These are phyloP conservation scores for Nerophis ophidion DNA, from an alignment of 2,113 vertebrate species.

Conservation along the genomic window DNA sequence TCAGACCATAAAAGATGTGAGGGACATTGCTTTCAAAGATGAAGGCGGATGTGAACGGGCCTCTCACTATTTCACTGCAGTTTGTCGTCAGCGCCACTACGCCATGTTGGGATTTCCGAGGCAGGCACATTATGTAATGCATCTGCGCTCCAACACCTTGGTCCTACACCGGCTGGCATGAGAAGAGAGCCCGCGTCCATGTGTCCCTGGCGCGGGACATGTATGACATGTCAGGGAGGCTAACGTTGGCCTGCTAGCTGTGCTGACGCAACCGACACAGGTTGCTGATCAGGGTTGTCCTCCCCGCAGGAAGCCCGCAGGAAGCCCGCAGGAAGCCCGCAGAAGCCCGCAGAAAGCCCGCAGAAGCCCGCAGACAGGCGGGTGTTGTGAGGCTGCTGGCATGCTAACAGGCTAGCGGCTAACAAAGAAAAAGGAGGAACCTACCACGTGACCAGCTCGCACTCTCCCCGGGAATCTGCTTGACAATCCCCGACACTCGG, in stretches of 20 bases:
- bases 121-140: conserved; percentile 72
- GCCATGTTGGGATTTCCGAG: conserved; percentile 70
- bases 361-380: no score
- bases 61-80: conserved; percentile 67
- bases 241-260: conserved; percentile 1
- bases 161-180: not conserved
- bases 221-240: not conserved
- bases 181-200: not conserved
- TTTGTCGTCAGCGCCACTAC: conserved; percentile 63
- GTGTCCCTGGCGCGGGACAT: not conserved
- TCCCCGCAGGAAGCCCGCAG: no score
- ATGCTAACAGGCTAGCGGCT: conserved; percentile 54
- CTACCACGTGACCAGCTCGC: conserved; percentile 93
- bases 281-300: no score
- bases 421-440: conserved; percentile 92
- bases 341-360: no score
- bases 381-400: conserved; percentile 48
- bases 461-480: conserved; percentile 86
- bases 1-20: no score
- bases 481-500: conserved; percentile 83
- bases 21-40: no score
- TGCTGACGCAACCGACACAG: conserved; percentile 5
- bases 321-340: no score
- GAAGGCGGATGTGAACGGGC: no score
- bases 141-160: conserved; percentile 37